phyloP scores from a whole-genome alignment of 2,113 vertebrate species.

The Pelecanus crispus region DNA sequence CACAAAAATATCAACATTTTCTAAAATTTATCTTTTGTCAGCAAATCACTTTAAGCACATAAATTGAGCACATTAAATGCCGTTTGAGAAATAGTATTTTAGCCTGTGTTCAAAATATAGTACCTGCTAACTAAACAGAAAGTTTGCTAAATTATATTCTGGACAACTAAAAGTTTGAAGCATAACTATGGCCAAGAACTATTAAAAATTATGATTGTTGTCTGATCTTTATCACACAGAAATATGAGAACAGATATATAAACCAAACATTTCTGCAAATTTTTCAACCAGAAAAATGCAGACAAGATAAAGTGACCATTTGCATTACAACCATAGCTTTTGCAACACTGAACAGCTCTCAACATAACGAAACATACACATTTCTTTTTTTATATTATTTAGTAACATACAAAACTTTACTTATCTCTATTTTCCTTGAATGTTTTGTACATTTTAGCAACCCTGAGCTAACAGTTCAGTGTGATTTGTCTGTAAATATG shows the following conservation, averaged over 20 bases:
- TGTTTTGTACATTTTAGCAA: not conserved
- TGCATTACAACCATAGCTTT: not conserved
- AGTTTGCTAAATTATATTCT: not conserved
- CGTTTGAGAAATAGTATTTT: not conserved
- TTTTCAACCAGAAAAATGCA: not conserved
- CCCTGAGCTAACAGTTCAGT: not conserved
- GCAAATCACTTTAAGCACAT: not conserved
- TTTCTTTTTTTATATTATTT: not conserved
- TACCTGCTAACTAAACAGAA: not conserved
- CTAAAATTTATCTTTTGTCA: not conserved
- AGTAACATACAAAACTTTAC: not conserved
- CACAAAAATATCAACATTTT: not conserved
- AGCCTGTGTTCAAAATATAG: not conserved
- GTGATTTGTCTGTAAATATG: not conserved
- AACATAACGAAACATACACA: not conserved
- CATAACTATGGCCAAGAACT: not conserved
- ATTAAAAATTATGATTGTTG: not conserved
- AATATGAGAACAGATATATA: not conserved
- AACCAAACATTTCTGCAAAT: not conserved
- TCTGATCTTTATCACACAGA: not conserved
- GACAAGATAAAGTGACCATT: not conserved
- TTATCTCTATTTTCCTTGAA: not conserved
- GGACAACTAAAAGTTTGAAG: not conserved
- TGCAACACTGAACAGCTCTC: not conserved
- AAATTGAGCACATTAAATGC: not conserved